Percentiles rank a stretch among this genome's conserved stretches.
Conservation (phyloP, 2,888 invertebrate genomes). For the Stenoptilia bipunctidactyla region DNA sequence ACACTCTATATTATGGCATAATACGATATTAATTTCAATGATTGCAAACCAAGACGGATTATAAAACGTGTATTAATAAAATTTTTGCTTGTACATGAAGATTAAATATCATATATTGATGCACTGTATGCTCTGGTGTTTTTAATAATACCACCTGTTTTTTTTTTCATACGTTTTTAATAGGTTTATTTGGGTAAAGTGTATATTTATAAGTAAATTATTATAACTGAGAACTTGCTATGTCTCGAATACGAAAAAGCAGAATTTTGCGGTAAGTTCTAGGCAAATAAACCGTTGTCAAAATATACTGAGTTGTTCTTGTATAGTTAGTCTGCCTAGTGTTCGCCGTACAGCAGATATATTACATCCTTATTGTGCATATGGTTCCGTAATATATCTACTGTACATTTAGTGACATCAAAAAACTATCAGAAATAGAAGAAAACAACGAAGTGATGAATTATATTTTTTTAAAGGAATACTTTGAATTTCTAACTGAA, state of each 20-base stretch:
- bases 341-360: no score
- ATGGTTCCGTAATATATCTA: no score
- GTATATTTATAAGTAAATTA: slow-evolving; percentile 69
- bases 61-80: slow-evolving; percentile 69
- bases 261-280: slow-evolving; percentile 59
- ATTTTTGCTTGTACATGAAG: slow-evolving; percentile 82
- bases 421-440: no score
- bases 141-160: slow-evolving; percentile 64
- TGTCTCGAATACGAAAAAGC: slow-evolving; percentile 63
- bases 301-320: slow-evolving; percentile 54
- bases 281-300: slow-evolving; percentile 65
- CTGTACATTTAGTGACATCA: no score
- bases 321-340: slow-evolving; percentile 22
- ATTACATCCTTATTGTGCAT: no score
- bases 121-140: slow-evolving; percentile 74
- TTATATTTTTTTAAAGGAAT: no score
- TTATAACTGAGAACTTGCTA: slow-evolving; percentile 48
- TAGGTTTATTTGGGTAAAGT: slow-evolving; percentile 66
- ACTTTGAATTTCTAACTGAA: no score
- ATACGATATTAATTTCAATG: slow-evolving; percentile 54
- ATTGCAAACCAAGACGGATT: slow-evolving; percentile 43
- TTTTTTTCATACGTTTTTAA: slow-evolving; percentile 44
- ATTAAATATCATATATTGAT: slow-evolving; percentile 83
- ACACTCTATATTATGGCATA: slow-evolving; percentile 69
- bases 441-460: no score